These are phyloP conservation scores for Apodemia duryi DNA, from an alignment of 2,888 invertebrate species.

Conservation along the genomic window DNA sequence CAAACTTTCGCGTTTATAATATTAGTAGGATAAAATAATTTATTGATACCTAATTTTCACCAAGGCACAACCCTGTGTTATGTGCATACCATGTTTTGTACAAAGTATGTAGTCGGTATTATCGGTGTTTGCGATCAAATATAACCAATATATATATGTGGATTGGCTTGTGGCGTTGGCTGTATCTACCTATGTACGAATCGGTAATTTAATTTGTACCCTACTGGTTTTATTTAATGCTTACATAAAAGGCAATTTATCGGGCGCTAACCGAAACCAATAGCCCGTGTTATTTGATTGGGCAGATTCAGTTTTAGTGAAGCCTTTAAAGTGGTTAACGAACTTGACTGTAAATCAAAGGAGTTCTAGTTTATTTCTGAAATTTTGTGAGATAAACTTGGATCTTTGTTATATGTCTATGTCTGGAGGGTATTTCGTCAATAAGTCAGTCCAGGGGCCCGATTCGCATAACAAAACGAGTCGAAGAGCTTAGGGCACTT, in stretches of 20 bases:
- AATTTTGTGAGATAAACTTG: too few species aligned
- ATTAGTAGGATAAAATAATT: too few species aligned
- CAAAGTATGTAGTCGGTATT: conserved; percentile 5
- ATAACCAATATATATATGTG: conserved; percentile 1
- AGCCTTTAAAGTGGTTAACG: conserved; percentile 2
- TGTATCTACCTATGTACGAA: conserved; percentile 2
- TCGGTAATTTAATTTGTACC: conserved; percentile 1
- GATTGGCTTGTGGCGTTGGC: conserved; percentile 7
- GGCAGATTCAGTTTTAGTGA: background rate
- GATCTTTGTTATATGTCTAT: too few species aligned
- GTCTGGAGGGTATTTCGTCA: too few species aligned
- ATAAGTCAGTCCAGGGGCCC: too few species aligned
- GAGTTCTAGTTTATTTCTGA: too few species aligned
- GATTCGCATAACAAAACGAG: too few species aligned
- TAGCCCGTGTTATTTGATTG: conserved; percentile 3
- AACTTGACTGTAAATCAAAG: background rate
- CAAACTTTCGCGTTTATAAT: too few species aligned
- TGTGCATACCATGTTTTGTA: background rate
- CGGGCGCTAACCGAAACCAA: background rate
- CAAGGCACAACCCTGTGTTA: background rate
- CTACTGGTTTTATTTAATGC: conserved; percentile 9
- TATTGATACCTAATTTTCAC: background rate
- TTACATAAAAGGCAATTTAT: conserved; percentile 7
- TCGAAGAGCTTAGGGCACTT: too few species aligned
- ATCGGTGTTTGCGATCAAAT: conserved; percentile 13